A percentile compares a stretch with the other conserved stretches of the same genome.
Conservation (phyloP, 2,113 vertebrate species). For the Nesoenas mayeri region DNA sequence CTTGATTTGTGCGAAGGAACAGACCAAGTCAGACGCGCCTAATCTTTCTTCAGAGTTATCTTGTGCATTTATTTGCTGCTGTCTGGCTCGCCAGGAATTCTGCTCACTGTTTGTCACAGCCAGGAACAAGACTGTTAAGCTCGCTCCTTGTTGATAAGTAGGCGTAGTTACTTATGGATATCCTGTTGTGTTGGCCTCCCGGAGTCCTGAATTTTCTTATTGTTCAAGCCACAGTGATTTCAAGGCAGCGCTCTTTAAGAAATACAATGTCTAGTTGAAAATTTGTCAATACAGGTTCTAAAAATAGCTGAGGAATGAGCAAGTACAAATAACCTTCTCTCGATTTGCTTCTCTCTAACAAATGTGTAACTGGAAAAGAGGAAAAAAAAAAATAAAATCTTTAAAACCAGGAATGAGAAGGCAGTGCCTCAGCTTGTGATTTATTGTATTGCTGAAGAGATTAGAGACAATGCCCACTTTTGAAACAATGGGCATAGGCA, state of each 20-base stretch:
- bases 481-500: constrained; percentile 19
- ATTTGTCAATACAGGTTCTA: constrained; percentile 63
- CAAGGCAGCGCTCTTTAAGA: constrained; percentile 65
- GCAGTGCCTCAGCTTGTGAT: constrained; percentile 9
- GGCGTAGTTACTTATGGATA: constrained; percentile 74
- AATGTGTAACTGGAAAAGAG: constrained; percentile 19
- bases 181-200: constrained; percentile 74
- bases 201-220: constrained; percentile 74
- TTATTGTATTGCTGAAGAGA: constrained; percentile 25
- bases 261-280: constrained; percentile 75
- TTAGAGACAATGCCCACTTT: constrained; percentile 28
- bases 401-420: constrained; percentile 27
- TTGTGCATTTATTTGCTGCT: constrained; percentile 52
- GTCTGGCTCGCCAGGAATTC: constrained; percentile 61
- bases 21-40: not conserved
- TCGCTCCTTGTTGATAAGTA: constrained; percentile 71
- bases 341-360: constrained; percentile 37
- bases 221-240: constrained; percentile 75
- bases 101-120: constrained; percentile 68
- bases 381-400: constrained; percentile 16
- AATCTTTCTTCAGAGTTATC: constrained; percentile 48
- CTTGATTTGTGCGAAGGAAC: constrained; percentile 58
- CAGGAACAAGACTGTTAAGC: constrained; percentile 64
- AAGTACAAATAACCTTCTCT: constrained; percentile 63
- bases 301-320: constrained; percentile 70